A percentile compares a stretch with the other conserved stretches of the same genome.
Conservation (phyloP, 2,888 invertebrate species). For the Euplexia lucipara region DNA sequence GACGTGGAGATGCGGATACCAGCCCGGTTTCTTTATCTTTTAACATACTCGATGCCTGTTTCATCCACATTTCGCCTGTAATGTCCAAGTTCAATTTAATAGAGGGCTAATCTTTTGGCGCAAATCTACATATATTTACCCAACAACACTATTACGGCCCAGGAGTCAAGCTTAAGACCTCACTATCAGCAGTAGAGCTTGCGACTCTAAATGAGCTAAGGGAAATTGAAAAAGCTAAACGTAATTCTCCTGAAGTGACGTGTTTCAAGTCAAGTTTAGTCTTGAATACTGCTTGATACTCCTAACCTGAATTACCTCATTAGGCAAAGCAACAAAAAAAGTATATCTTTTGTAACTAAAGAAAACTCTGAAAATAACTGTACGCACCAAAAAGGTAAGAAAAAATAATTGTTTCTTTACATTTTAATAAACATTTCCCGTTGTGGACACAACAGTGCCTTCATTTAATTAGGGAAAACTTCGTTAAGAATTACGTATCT, state of each 20-base stretch:
- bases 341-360: not conserved
- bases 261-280: not conserved
- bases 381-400: slow-evolving; percentile 33
- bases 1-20: no score
- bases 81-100: no score
- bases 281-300: not conserved
- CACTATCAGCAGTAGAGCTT: no score
- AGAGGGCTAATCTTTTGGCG: no score
- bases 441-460: slow-evolving; percentile 35
- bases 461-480: slow-evolving; percentile 62
- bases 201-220: not conserved
- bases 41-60: no score
- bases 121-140: no score
- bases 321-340: slow-evolving; percentile 8
- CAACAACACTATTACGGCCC: no score
- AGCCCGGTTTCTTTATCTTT: no score
- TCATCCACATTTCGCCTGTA: no score
- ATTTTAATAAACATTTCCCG: slow-evolving; percentile 56
- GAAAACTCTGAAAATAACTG: slow-evolving; percentile 5
- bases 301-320: not conserved
- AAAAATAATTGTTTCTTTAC: slow-evolving; percentile 53
- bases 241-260: not conserved
- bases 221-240: not conserved
- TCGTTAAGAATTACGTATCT: slow-evolving; percentile 46
- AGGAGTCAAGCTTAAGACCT: no score